Conservation (phyloP, 2,888 invertebrate genomes). For the Lysandra bellargus region DNA sequence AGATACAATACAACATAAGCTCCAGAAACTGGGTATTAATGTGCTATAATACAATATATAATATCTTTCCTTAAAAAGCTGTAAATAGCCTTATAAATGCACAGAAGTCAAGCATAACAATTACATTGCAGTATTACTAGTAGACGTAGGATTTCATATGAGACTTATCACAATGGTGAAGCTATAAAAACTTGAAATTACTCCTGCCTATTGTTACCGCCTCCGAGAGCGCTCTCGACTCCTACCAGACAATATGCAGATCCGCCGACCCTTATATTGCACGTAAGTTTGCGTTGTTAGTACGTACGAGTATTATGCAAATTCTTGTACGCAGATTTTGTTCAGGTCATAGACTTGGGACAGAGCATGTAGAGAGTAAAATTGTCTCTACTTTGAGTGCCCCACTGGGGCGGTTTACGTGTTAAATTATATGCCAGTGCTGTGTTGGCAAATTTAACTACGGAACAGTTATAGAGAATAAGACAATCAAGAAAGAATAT, state of each 20-base stretch:
- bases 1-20: too few species aligned
- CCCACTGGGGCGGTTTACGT: not conserved
- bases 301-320: conserved; percentile 30
- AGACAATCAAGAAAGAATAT: too few species aligned
- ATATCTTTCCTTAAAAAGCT: too few species aligned
- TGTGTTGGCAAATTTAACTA: too few species aligned
- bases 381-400: not conserved
- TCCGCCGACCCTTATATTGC: conserved; percentile 49
- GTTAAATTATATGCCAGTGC: too few species aligned
- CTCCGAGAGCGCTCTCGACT: conserved; percentile 54
- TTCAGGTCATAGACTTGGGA: not conserved
- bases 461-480: too few species aligned
- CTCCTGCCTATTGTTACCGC: conserved; percentile 62
- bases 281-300: conserved; percentile 37
- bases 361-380: not conserved
- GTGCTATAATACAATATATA: too few species aligned
- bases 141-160: conserved; percentile 22
- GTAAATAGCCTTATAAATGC: not conserved
- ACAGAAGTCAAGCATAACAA: not conserved
- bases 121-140: not conserved
- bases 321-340: not conserved
- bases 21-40: too few species aligned
- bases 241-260: conserved; percentile 68
- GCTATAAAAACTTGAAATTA: conserved; percentile 57
- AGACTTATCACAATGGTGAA: conserved; percentile 36